Base-by-base conservation (phyloP, 1,140 invertebrate genomes). In the Drosophila quadrilineata region DNA sequence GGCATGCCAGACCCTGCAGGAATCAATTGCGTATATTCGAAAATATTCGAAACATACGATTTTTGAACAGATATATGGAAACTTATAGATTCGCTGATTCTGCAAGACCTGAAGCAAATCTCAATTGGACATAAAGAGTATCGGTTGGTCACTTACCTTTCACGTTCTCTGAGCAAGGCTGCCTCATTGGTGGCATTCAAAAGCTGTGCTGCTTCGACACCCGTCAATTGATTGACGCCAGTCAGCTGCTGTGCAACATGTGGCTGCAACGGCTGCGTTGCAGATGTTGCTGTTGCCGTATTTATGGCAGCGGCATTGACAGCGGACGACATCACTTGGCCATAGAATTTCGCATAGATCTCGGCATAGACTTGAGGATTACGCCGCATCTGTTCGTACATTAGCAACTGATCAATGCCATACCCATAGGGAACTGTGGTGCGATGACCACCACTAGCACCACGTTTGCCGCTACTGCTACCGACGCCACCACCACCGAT, bases 361-460 rank as follows among this genome's bases (percentile, higher is more conserved):
- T 94, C 93, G 36, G 94, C 91, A 90, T 96, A 96, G 26, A 92
- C 93, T 45, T 93, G 92, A 3, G 95, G 95, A 92, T 96, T 93
- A 28, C 93, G 91, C 8, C 94, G 92, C 71, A 96, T 90, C 86
- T 95, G 94, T 89, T 96, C 94, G 85, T 95, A 94, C 88, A 90
- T n/a, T n/a, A n/a, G n/a, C n/a, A n/a, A n/a, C n/a, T n/a, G n/a
- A n/a, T n/a, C n/a, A n/a, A n/a, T 91, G 90, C 54, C 24, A 22
- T 71, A 84, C 0, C 67, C 79, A 3, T 70, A 84, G 38, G 90
- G 77, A 87, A 29, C 22, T 4, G 50, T 92, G 59, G 91, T 91
- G 73, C 90, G 90, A 84, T 45, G 41, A 6, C n/a, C n/a, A n/a
- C n/a, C n/a, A n/a, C n/a, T n/a, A n/a, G n/a, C n/a, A n/a, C n/a